Conservation (phyloP, 2,888 invertebrate species). For the Polylopha cassiicola region DNA sequence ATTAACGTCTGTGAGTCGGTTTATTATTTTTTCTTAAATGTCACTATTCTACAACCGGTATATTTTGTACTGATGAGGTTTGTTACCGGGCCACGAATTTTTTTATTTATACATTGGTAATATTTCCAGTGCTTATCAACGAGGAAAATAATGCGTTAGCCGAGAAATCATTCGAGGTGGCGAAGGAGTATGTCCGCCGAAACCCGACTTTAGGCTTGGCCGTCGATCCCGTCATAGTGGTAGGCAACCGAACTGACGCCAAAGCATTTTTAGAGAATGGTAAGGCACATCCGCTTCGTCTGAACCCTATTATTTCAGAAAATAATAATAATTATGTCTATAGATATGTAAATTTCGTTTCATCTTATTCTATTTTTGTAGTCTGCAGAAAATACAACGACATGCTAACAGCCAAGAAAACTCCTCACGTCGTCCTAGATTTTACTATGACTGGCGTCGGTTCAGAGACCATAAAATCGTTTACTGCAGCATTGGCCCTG, state of each 20-base stretch:
- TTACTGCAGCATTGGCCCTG: slow-evolving; percentile 85
- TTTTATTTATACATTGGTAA: slow-evolving; percentile 1
- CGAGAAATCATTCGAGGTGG: slow-evolving; percentile 83
- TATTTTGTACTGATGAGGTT: too few species aligned
- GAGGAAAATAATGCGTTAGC: slow-evolving; percentile 85
- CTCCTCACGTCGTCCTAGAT: slow-evolving; percentile 88
- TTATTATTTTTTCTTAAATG: too few species aligned
- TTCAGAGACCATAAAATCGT: slow-evolving; percentile 90
- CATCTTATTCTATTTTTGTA: slow-evolving; percentile 37
- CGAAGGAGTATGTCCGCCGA: slow-evolving; percentile 82
- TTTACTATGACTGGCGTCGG: slow-evolving; percentile 88
- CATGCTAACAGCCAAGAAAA: slow-evolving; percentile 79
- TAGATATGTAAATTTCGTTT: not conserved
- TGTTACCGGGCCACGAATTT: too few species aligned
- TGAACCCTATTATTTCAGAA: too few species aligned
- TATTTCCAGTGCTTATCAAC: slow-evolving; percentile 81
- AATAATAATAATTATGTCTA: too few species aligned
- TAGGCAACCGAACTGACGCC: slow-evolving; percentile 84
- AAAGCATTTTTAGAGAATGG: slow-evolving; percentile 82
- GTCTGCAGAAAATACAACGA: slow-evolving; percentile 85
- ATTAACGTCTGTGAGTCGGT: slow-evolving; percentile 83
- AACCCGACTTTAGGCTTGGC: slow-evolving; percentile 82
- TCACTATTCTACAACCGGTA: too few species aligned
- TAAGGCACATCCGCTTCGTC: too few species aligned
- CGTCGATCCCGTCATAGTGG: slow-evolving; percentile 78